Evolutionary conservation across 2,113 vertebrate genomes (phyloP), one percentile per base, ranked within the genome.

Genomic region (Phaethornis superciliosus): DNA sequence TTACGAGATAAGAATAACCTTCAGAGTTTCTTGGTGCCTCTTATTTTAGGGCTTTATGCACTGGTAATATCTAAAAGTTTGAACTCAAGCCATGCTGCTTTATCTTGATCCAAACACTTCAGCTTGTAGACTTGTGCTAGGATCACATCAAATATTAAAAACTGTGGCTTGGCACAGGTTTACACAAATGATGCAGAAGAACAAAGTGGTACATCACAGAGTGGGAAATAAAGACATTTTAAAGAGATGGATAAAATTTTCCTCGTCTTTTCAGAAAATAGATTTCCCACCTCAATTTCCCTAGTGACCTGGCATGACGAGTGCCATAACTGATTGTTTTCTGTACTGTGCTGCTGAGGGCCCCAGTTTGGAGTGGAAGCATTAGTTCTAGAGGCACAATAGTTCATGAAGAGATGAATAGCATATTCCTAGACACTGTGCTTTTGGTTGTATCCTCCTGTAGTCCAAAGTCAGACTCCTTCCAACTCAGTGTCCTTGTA

Each of bases 101-200:
- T 82, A 91, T 92, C 86, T 82, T 81, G 42, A 77, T 89, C 84
- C 81, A 85, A 95, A 76, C 28, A 76, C 49, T 86, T 78, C 56
- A 64, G 74, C 74, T 78, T 80, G 24, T 47, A 88, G 65, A 51
- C 74, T 76, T 87, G 49, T 32, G 9, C 47, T 84, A 42, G 64
- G 60, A 96, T 84, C 12, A 30, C 55, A 92, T 59, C n/a, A 90
- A 84, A 89, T 87, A 92, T 91, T 94, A 82, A 94, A 89, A 93
- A 35, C 32, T 74, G 87, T 71, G 84, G 88, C 76, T 90, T 92
- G 83, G 93, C 78, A 72, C 11, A 92, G 55, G 18, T 85, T 96
- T 95, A 49, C 20, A 74, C 3, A 58, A 15, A 86, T 76, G 54
- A 82, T 51, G 75, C 59, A 63, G 78, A 87, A 89, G 92, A 96